Conservation (phyloP, 2,888 invertebrate genomes). For the Eupithecia pulchellata region DNA sequence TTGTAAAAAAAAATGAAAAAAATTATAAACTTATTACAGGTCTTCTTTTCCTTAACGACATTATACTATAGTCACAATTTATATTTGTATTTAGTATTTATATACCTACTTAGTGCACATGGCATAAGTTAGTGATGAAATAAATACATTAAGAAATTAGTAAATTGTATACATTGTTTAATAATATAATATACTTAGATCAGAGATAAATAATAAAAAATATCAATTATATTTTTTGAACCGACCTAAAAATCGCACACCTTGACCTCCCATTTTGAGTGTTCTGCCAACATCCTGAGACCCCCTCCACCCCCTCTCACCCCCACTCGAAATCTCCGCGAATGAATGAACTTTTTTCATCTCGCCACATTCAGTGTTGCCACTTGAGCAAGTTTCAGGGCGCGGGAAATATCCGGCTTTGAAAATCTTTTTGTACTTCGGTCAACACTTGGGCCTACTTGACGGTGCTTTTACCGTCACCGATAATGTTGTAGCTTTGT, state of each 20-base stretch:
- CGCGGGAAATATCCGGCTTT: conserved; percentile 45
- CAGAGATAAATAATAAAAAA: neutral
- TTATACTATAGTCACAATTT: too few species aligned
- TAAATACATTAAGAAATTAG: too few species aligned
- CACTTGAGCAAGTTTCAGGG: conserved; percentile 55
- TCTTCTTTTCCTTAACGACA: neutral
- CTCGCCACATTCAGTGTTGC: conserved; percentile 53
- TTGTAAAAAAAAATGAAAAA: too few species aligned
- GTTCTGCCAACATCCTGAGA: neutral
- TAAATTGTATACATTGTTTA: too few species aligned
- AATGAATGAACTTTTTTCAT: conserved; percentile 63
- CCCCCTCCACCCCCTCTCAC: neutral
- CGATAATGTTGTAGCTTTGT: neutral
- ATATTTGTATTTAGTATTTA: too few species aligned
- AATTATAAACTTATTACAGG: too few species aligned
- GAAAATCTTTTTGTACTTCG: conserved; percentile 22
- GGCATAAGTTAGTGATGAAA: too few species aligned
- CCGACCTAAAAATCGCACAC: neutral
- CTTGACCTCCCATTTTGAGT: conserved; percentile 3
- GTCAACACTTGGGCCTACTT: neutral
- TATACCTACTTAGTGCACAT: too few species aligned
- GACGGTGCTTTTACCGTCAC: neutral
- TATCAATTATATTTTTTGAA: neutral
- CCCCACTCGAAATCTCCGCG: conserved; percentile 41
- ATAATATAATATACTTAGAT: too few species aligned